Base-by-base conservation (phyloP, 1,140 invertebrate species). In the Lepidurus packardi region DNA sequence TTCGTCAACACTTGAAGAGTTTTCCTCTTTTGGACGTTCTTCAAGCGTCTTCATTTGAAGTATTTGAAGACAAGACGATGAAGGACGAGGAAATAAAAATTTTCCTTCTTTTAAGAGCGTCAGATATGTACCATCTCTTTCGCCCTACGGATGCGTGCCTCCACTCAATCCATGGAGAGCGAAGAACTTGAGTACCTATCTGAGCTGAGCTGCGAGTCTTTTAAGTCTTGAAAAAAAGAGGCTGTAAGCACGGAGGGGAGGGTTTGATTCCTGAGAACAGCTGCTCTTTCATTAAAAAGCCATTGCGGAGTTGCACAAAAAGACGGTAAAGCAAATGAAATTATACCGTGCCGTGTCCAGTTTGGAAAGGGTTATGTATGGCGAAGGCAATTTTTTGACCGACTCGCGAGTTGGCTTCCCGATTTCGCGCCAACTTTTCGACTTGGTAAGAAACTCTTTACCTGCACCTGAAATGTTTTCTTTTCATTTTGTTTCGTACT, bases 1-100 rank as follows among this genome's bases (percentile, higher is more conserved):
- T 65, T 65, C 53, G 53, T 65, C 53, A 65, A 65, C 53, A 65
- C 53, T 65, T 65, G 53, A 65, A 65, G 53, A 65, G 21, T 65
- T n/a, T 65, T 65, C n/a, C 53, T 21, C 53, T 65, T 65, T 7
- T 65, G 53, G 53, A 65, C 53, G 53, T 13, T 21, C 53, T 65
- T 65, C 16, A 65, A 65, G 53, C 53, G 53, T 65, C 53, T 65
- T 65, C 53, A 65, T 65, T 34, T 34, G 34, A 34, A 34, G 34
- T n/a, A 65, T n/a, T 65, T 4, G 13, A 13, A 65, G 13, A 65
- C 53, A 65, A 65, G 53, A 7, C 53, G 53, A 65, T 65, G 53
- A 65, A 65, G 53, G 53, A 65, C 53, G 53, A 65, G 53, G 0
- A 21, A 34, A 65, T 21, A 65, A 21, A 21, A 13, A 21, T 65